Percentiles rank a stretch among this genome's conserved stretches.
phyloP scores from a whole-genome alignment of 2,888 invertebrate species.

The Andrena bicolor region DNA sequence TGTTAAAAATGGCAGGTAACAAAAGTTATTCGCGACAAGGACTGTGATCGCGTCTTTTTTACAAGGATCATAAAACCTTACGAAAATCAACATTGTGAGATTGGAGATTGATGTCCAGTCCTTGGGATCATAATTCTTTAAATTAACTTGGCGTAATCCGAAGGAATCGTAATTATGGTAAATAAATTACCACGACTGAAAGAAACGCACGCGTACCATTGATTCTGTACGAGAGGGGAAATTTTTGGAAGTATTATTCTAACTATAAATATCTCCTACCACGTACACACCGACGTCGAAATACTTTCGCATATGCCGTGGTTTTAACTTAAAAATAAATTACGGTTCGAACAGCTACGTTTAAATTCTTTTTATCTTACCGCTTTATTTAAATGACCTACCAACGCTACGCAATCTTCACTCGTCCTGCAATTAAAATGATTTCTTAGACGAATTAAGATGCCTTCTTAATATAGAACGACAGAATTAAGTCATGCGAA shows the following conservation, averaged over 20 bases:
- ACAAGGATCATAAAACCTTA: slow-evolving; percentile 44
- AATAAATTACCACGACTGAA: slow-evolving; percentile 48
- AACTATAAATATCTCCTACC: slow-evolving; percentile 57
- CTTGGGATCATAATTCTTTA: slow-evolving; percentile 16
- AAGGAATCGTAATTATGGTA: slow-evolving; percentile 42
- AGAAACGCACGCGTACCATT: slow-evolving; percentile 47
- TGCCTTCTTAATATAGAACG: neutral
- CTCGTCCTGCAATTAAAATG: slow-evolving; percentile 80
- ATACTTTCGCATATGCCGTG: slow-evolving; percentile 54
- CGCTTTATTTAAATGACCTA: slow-evolving; percentile 65
- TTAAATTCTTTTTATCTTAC: slow-evolving; percentile 65
- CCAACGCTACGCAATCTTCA: slow-evolving; percentile 72
- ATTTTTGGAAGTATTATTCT: slow-evolving; percentile 61
- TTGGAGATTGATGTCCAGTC: slow-evolving; percentile 12
- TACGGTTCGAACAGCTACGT: slow-evolving; percentile 62
- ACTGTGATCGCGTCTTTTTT: slow-evolving; percentile 77
- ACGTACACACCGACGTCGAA: slow-evolving; percentile 60
- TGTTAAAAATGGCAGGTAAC: slow-evolving; percentile 35
- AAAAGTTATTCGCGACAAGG: slow-evolving; percentile 76
- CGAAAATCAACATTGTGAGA: slow-evolving; percentile 29
- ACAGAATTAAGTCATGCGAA: neutral
- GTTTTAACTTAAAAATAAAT: slow-evolving; percentile 67
- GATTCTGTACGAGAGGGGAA: slow-evolving; percentile 41
- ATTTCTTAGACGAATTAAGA: slow-evolving; percentile 27
- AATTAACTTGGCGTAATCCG: slow-evolving; percentile 48